phyloP scores from a whole-genome alignment of 2,888 invertebrate genomes.

The Conomelus anceps region DNA sequence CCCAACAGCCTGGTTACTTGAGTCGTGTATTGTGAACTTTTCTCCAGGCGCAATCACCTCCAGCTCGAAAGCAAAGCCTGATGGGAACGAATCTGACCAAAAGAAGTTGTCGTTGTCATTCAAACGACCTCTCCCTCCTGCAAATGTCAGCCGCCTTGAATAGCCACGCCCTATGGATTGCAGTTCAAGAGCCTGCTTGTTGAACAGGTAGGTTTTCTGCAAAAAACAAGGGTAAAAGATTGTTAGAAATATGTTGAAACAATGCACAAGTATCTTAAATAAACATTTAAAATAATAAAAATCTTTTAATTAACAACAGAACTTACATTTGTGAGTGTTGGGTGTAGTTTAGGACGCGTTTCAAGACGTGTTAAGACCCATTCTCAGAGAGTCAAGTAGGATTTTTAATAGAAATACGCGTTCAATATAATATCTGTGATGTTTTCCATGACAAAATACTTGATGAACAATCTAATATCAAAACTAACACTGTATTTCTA shows the following conservation, averaged over 20 bases:
- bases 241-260: constrained; percentile 5
- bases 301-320: too few relatives aligned
- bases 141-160: constrained; percentile 65
- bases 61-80: constrained; percentile 66
- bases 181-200: constrained; percentile 58
- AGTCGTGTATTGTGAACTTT: constrained; percentile 64
- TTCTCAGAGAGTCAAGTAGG: too few relatives aligned
- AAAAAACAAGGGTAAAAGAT: constrained; percentile 35
- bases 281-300: too few relatives aligned
- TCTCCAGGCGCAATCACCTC: constrained; percentile 61
- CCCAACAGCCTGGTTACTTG: constrained; percentile 59
- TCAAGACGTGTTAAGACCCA: too few relatives aligned
- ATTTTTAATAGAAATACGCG: too few relatives aligned
- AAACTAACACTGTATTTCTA: too few relatives aligned
- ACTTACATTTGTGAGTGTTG: too few relatives aligned
- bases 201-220: constrained; percentile 47
- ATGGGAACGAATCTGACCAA: constrained; percentile 68
- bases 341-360: too few relatives aligned
- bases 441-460: too few relatives aligned
- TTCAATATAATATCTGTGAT: too few relatives aligned
- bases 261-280: too few relatives aligned
- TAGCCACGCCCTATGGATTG: constrained; percentile 66
- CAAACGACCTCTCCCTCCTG: constrained; percentile 47
- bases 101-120: constrained; percentile 66
- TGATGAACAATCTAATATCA: too few relatives aligned